Percentiles rank a stretch among this genome's conserved stretches.
Evolutionary conservation across 2,113 vertebrate genomes (phyloP).

Genomic region (Ibidorhyncha struthersii): DNA sequence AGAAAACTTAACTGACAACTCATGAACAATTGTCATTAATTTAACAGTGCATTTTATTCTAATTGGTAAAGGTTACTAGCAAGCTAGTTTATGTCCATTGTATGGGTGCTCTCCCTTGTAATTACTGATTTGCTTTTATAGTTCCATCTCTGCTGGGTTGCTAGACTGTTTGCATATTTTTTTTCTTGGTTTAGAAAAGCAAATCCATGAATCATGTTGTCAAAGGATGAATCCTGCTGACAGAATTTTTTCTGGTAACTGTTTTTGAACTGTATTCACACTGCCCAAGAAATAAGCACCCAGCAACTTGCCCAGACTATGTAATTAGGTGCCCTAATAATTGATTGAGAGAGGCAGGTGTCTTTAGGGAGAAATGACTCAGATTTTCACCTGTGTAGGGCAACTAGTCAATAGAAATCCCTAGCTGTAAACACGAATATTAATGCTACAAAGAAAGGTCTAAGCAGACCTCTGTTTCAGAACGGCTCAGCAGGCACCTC

Average conservation of each 20-base stretch:
- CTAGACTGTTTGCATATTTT: background rate
- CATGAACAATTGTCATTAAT: constrained; percentile 1
- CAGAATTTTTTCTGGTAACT: background rate
- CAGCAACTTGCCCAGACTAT: background rate
- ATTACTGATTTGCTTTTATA: background rate
- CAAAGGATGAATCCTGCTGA: background rate
- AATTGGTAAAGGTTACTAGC: background rate
- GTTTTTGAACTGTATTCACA: background rate
- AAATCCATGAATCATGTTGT: background rate
- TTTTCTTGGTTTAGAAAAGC: background rate
- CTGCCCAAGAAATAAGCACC: background rate
- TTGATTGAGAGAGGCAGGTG: background rate
- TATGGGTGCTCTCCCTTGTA: background rate
- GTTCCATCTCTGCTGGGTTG: background rate
- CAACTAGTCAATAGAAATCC: background rate
- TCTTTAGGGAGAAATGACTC: background rate
- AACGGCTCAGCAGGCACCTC: background rate
- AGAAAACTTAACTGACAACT: constrained; percentile 17
- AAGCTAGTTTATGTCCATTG: background rate
- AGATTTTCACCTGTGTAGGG: background rate
- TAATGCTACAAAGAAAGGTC: background rate
- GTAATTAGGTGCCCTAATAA: background rate
- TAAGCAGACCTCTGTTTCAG: background rate
- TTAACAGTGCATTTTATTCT: constrained; percentile 9
- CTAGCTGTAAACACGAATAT: background rate